phyloP scores from a whole-genome alignment of 1,140 invertebrate species.

The Augochlora pura region DNA sequence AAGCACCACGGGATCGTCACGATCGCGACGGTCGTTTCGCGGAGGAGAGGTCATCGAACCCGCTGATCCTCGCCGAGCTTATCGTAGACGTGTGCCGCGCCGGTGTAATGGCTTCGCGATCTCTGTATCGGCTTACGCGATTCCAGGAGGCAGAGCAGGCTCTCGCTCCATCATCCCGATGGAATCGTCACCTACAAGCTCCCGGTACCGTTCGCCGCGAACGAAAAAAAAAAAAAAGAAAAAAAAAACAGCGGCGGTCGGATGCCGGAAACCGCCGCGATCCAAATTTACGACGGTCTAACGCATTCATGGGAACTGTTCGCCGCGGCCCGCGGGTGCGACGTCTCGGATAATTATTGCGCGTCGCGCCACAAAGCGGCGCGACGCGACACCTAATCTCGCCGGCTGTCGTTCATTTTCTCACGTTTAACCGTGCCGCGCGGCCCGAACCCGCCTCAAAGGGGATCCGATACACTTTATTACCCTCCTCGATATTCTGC shows the following conservation, averaged over 20 bases:
- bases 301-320: slow-evolving; percentile 29
- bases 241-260: not conserved
- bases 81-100: slow-evolving; percentile 38
- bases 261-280: slow-evolving; percentile 22
- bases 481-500: not conserved
- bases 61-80: slow-evolving; percentile 39
- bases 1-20: no score
- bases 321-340: not conserved
- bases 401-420: slow-evolving; percentile 5
- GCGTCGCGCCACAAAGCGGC: slow-evolving; percentile 27
- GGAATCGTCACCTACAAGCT: not conserved
- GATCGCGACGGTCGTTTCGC: no score
- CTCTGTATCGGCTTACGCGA: slow-evolving; percentile 31
- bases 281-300: slow-evolving; percentile 36
- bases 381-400: slow-evolving; percentile 7
- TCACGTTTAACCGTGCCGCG: not conserved
- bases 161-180: slow-evolving; percentile 24
- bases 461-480: not conserved
- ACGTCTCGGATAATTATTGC: slow-evolving; percentile 35
- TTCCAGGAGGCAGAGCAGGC: slow-evolving; percentile 37
- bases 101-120: slow-evolving; percentile 18
- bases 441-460: not conserved
- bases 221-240: no score
- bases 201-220: not conserved
- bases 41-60: no score